These are phyloP conservation scores for Petroica traversi DNA, from an alignment of 2,113 vertebrate genomes.

Conservation along the genomic window DNA sequence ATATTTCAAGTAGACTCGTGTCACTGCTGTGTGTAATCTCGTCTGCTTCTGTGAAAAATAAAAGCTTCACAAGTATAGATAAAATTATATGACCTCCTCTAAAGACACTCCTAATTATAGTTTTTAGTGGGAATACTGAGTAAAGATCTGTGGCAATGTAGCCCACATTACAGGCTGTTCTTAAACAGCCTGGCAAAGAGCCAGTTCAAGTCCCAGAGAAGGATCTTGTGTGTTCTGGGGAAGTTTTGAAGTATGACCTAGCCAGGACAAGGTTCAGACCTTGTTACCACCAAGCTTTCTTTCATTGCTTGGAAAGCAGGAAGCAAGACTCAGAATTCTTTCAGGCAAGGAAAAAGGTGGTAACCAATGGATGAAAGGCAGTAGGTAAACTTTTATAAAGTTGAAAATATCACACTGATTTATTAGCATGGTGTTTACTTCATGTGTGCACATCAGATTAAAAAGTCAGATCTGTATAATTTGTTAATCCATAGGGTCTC, in stretches of 20 bases:
- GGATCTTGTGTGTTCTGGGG: background rate
- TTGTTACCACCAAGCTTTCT: background rate
- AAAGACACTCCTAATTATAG: background rate
- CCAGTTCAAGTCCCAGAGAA: background rate
- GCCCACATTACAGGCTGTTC: background rate
- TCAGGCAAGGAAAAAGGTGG: background rate
- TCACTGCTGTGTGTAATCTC: background rate
- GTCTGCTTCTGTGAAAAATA: background rate
- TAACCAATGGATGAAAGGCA: background rate
- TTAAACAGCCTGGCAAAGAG: background rate
- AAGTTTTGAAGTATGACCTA: background rate
- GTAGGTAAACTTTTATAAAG: background rate
- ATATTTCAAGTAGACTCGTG: background rate
- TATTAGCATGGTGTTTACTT: background rate
- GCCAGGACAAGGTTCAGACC: background rate
- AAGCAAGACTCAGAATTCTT: background rate
- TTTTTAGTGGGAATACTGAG: background rate
- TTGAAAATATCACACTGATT: rapidly evolving
- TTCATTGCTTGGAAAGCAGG: background rate
- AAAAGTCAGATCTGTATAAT: background rate
- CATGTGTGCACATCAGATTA: background rate
- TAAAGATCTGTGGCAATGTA: background rate
- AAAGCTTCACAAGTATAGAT: background rate
- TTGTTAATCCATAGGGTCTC: background rate
- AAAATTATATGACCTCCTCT: background rate